Base-by-base conservation (phyloP, 37 sponge, comb jelly and placozoan genomes). In the Diacarnus erythraeanus region DNA sequence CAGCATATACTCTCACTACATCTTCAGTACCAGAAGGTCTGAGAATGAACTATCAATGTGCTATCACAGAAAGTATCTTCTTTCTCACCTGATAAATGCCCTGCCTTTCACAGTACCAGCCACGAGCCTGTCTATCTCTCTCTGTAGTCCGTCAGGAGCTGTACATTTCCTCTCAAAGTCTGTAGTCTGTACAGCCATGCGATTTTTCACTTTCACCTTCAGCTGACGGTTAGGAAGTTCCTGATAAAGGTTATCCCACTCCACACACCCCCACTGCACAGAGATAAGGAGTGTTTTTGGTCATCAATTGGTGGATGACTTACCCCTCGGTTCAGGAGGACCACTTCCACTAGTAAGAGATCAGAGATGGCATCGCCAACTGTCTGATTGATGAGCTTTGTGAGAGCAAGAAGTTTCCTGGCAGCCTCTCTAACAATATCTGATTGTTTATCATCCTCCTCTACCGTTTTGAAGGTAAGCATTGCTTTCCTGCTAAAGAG, bases 11-110 rank as follows among this genome's bases (percentile, higher is more conserved):
- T 43, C 98, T 80, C n/a, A 97, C 98, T 22, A 92, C 85, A 71
- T 97, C 96, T 65, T 97, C 98, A 25, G 98, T 97, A 3, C 98
- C 98, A 59, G 96, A 95, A 1, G 98, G 98, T 72, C 97, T 95
- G 40, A 47, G 47, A 23, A n/a, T 0, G 37, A 18, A 63, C 42
- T 4, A 17, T 34, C 33, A 65, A n/a, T n/a, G 8, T 4, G 15
- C 0, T 38, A 77, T 20, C 0, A 15, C 25, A n/a, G 72, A 10
- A 8, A 25, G 21, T 60, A 34, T 2, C 66, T 47, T 65, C 66
- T 31, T 18, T 2, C 66, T 65, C 38, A 91, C 95, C 97, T 93
- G 27, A 96, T 89, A 86, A 96, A 96, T 9, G 94, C 76, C 36
- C 97, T 74, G 37, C 85, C 91, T 20, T 64, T 56, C 12, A 72